Conservation (phyloP, 2,888 invertebrate genomes). For the Andrena trimmerana region DNA sequence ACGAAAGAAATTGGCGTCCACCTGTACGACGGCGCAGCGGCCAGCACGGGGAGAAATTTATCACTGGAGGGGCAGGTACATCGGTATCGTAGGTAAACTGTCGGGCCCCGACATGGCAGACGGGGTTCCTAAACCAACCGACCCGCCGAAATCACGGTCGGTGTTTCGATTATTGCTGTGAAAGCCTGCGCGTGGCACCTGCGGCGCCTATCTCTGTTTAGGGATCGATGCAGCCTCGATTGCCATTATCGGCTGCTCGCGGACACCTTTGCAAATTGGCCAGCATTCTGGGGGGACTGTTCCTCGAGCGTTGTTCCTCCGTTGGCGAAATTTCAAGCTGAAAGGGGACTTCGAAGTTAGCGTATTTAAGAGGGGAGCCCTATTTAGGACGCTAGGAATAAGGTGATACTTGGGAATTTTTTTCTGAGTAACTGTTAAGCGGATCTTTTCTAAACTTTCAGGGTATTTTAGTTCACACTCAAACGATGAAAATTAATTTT, state of each 20-base stretch:
- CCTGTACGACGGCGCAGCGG: constrained; percentile 38
- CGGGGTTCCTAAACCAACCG: constrained; percentile 56
- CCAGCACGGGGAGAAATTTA: constrained; percentile 47
- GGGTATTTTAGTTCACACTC: no score
- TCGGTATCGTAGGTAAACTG: constrained; percentile 56
- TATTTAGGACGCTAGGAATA: no score
- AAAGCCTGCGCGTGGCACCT: constrained; percentile 58
- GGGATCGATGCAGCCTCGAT: constrained; percentile 29
- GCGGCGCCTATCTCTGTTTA: constrained; percentile 51
- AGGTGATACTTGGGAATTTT: no score
- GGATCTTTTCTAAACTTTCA: no score
- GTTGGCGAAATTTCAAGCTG: no score
- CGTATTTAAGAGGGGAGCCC: no score
- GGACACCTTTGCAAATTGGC: constrained; percentile 11
- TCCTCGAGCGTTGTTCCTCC: no score
- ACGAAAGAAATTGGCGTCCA: constrained; percentile 39
- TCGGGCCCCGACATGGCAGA: not conserved
- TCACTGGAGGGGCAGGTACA: constrained; percentile 58
- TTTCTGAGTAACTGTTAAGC: no score
- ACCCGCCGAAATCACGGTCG: constrained; percentile 61
- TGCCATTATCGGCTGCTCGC: constrained; percentile 28
- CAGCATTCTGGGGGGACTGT: not conserved
- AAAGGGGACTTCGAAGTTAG: no score
- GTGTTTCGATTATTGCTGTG: constrained; percentile 47
- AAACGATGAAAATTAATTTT: no score